Evolutionary conservation across 2,113 vertebrate genomes (phyloP), one percentile per base, ranked within the genome.

Genomic region (Sander lucioperca): DNA sequence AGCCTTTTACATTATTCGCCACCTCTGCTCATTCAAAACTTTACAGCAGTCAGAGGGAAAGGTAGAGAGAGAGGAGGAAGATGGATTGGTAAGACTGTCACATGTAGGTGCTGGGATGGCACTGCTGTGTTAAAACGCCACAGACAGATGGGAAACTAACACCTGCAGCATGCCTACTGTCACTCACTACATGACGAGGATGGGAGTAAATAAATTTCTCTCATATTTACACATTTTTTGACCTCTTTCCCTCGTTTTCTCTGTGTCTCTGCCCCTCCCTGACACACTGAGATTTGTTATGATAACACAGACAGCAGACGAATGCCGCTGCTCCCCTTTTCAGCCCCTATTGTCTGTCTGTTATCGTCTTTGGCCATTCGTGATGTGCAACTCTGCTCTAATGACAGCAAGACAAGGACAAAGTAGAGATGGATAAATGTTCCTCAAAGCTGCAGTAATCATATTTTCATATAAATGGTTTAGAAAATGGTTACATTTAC

Each of bases 281-380:
- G 59, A 81, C 83, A 64, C 66, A 45, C 77, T 62, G 82, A 79
- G 84, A 87, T 89, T 84, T 91, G 90, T 90, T 92, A 70, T 86
- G 82, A 88, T 87, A 92, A 92, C 88, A 83, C 81, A 88, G 93
- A 91, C 82, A 76, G 79, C 71, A 62, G 83, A 76, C 68, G 59
- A 85, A 87, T 83, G 50, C 50, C 16, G 21, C 58, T 16, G 73
- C 76, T 58, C 76, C 72, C 19, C 77, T 56, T 23, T 63, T 61
- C 64, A 57, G 75, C 54, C 87, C 27, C 58, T 45, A 36, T 75
- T 81, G 82, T 82, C 74, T 82, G 67, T 18, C 64, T 61, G 57
- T 81, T 63, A 74, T 61, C 45, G 14, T 73, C 71, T 67, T 65
- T 58, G 11, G 67, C 67, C 79, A 48, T 58, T 39, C 19, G 43